A percentile compares a stretch with the other conserved stretches of the same genome.
These are phyloP conservation scores for Syngnathus floridae DNA, from an alignment of 2,113 vertebrate genomes.

Conservation along the genomic window DNA sequence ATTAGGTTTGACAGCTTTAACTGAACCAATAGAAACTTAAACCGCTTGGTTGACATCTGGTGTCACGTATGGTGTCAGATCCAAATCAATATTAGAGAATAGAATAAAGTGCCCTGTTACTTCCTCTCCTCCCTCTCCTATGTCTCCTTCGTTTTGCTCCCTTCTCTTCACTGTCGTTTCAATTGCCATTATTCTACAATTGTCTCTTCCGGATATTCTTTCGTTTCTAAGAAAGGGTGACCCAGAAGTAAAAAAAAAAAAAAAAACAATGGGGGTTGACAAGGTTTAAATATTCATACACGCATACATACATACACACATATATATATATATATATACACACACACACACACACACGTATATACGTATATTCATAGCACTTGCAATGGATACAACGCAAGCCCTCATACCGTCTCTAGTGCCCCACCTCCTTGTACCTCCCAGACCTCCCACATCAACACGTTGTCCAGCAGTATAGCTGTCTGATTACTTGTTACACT, in stretches of 20 bases:
- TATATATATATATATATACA: too few relatives aligned
- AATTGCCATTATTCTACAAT: background rate
- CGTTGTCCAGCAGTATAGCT: constrained; percentile 28
- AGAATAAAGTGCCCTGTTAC: constrained; percentile 38
- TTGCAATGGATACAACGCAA: background rate
- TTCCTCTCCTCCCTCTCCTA: constrained; percentile 43
- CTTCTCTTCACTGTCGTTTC: background rate
- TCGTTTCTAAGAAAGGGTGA: background rate
- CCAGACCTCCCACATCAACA: constrained; percentile 50
- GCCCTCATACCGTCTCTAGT: background rate
- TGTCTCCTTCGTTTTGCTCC: constrained; percentile 18
- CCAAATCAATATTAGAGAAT: constrained; percentile 73
- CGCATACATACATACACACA: too few relatives aligned
- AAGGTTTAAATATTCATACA: background rate
- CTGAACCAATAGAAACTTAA: constrained; percentile 57
- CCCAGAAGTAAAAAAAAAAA: background rate
- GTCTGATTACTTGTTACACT: constrained; percentile 43
- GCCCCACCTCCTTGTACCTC: constrained; percentile 5
- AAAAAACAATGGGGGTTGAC: background rate
- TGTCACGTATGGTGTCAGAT: constrained; percentile 54
- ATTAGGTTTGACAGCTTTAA: constrained; percentile 58
- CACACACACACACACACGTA: too few relatives aligned
- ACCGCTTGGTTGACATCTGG: constrained; percentile 61
- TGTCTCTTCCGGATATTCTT: background rate
- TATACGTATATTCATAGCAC: background rate